Evolutionary conservation across 2,797 vertebrate species (phyloP).

Genomic region (Manis javanica): DNA sequence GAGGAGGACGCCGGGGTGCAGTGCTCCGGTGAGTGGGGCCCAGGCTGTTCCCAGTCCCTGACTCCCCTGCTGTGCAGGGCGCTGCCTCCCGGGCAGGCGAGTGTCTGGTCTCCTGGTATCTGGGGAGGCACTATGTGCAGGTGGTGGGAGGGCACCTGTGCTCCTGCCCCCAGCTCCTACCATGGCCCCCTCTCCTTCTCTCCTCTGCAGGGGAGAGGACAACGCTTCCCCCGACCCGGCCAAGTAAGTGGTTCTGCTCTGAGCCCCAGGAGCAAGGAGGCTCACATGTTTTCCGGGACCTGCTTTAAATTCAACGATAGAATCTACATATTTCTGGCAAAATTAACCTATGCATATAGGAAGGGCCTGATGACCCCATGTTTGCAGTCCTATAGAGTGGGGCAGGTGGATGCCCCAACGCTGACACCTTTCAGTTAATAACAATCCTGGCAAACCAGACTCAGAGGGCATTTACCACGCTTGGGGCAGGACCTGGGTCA

Average conservation of each 20-base stretch:
- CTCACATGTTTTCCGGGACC: not conserved
- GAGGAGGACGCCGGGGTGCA: constrained; percentile 82
- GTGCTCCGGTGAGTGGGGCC: constrained; percentile 31
- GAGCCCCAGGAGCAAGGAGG: not conserved
- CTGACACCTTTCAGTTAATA: not conserved
- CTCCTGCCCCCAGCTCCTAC: not conserved
- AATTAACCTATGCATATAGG: not conserved
- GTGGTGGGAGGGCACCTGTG: too few species aligned
- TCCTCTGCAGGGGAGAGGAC: not conserved
- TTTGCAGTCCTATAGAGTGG: not conserved
- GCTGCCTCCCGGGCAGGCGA: not conserved
- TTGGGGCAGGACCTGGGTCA: not conserved
- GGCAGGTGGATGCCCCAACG: too few species aligned
- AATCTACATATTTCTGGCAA: not conserved
- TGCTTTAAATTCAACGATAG: too few species aligned
- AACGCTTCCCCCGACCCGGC: accelerated
- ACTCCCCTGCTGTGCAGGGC: too few species aligned
- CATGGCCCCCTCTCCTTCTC: not conserved
- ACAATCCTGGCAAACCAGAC: not conserved
- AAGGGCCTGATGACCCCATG: not conserved
- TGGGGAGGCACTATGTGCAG: not conserved
- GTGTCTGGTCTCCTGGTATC: not conserved
- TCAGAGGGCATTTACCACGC: not conserved
- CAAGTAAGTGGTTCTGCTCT: not conserved
- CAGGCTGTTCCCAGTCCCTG: not conserved